phyloP scores from a whole-genome alignment of 2,797 vertebrate species.

The Bucorvus abyssinicus region DNA sequence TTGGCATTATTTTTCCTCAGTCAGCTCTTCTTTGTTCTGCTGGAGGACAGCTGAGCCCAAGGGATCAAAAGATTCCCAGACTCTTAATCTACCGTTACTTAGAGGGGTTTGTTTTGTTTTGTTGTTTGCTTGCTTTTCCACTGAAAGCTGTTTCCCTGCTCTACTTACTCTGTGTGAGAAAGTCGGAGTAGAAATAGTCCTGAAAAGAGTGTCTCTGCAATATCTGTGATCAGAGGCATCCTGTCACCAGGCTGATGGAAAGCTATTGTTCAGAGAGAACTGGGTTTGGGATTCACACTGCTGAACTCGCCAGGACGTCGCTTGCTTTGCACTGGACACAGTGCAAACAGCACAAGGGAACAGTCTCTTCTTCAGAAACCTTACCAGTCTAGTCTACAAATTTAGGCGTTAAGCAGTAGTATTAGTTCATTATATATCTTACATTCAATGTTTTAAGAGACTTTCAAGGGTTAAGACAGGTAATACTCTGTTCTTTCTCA shows the following conservation, averaged over 20 bases:
- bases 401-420: neutral
- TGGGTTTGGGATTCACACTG: neutral
- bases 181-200: conserved; percentile 14
- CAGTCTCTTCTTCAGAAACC: neutral
- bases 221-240: conserved; percentile 2
- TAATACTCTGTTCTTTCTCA: neutral
- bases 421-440: neutral
- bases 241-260: neutral
- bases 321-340: neutral
- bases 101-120: conserved; percentile 35
- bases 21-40: conserved; percentile 34
- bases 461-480: neutral
- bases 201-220: neutral
- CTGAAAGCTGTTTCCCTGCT: conserved; percentile 46
- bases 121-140: conserved; percentile 42
- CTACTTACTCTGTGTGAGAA: conserved; percentile 46
- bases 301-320: fast-evolving
- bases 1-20: conserved; percentile 31
- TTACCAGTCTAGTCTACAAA: neutral
- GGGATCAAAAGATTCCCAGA: conserved; percentile 51
- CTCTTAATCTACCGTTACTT: conserved; percentile 30
- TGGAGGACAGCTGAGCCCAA: neutral
- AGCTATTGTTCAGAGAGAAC: neutral
- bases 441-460: neutral
- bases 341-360: neutral